Evolutionary conservation across 1,140 invertebrate species (phyloP).

Genomic region (Cyclargus thomasi): DNA sequence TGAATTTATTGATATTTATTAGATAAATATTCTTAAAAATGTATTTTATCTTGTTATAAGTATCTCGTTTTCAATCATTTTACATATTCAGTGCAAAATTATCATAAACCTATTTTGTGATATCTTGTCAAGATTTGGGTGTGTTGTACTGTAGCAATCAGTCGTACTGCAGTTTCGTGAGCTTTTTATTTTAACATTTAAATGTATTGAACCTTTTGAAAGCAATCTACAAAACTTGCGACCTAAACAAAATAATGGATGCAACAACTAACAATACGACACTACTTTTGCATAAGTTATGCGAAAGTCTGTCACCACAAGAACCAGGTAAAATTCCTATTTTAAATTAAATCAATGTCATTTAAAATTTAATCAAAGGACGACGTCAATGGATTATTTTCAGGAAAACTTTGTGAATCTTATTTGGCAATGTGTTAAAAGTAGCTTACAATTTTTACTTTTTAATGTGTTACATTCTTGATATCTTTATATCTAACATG

Average conservation of each 20-base stretch:
- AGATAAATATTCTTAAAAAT: too few relatives aligned
- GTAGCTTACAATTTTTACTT: neutral
- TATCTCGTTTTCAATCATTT: neutral
- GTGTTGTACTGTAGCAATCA: neutral
- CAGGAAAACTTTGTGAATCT: conserved; percentile 46
- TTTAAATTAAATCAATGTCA: conserved; percentile 40
- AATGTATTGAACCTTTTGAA: neutral
- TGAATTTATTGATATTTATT: neutral
- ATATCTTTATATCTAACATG: neutral
- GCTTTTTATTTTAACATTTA: neutral
- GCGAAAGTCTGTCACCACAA: conserved; percentile 52
- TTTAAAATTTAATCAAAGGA: conserved; percentile 5
- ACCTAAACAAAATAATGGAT: conserved; percentile 37
- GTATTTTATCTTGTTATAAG: neutral
- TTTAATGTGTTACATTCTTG: neutral
- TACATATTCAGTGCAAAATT: neutral
- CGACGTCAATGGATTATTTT: conserved; percentile 40
- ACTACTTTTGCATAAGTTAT: conserved; percentile 55
- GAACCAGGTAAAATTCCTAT: conserved; percentile 60
- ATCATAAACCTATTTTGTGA: neutral
- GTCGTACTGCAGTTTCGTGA: neutral
- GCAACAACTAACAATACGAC: conserved; percentile 44
- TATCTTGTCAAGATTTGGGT: neutral
- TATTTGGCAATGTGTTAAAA: neutral
- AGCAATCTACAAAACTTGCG: neutral